Conservation (phyloP, 2,113 vertebrate species). For the Myotis lucifugus region DNA sequence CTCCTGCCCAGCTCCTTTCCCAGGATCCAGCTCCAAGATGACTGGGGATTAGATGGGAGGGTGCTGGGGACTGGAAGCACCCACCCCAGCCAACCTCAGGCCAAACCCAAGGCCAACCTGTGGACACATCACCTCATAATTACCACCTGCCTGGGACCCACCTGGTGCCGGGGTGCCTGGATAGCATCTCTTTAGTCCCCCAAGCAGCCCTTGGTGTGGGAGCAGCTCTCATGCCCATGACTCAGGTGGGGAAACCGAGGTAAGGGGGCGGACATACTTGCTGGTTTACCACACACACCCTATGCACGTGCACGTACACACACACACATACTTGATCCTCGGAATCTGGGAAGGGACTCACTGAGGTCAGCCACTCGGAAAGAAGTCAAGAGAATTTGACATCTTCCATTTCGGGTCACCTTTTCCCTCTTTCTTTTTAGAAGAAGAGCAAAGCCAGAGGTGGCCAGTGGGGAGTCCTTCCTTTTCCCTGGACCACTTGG, state of each 20-base stretch:
- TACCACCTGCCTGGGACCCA: conserved; percentile 15
- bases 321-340: neutral
- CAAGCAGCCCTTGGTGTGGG: neutral
- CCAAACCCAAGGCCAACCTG: neutral
- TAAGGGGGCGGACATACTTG: neutral
- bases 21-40: neutral
- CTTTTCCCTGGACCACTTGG: neutral
- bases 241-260: conserved; percentile 63
- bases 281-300: neutral
- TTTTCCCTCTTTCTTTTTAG: neutral
- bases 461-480: neutral
- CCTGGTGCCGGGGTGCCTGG: neutral
- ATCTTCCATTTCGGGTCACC: neutral
- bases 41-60: neutral
- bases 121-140: conserved; percentile 57
- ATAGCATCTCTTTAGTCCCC: conserved; percentile 68
- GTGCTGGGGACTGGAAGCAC: neutral
- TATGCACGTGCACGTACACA: neutral
- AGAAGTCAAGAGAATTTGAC: neutral
- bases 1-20: neutral
- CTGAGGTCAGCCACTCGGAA: neutral
- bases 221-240: conserved; percentile 27
- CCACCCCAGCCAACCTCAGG: neutral
- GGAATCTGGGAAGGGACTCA: neutral
- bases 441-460: neutral